A percentile compares a stretch with the other conserved stretches of the same genome.
phyloP scores from a whole-genome alignment of 2,797 vertebrate genomes.

The Spinibarbus caldwelli region DNA sequence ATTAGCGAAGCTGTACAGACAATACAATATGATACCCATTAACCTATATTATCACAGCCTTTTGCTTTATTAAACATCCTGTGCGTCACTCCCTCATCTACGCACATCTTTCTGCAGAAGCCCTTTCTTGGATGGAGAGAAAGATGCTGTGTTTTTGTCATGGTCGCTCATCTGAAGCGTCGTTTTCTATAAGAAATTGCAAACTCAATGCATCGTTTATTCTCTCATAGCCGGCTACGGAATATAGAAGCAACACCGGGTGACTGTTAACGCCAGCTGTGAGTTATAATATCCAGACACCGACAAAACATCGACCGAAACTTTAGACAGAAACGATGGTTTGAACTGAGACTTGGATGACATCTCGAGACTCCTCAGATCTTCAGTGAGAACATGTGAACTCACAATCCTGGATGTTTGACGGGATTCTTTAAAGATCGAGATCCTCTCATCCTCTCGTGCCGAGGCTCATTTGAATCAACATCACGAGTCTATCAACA shows the following conservation, averaged over 20 bases:
- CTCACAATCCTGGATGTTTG: constrained; percentile 26
- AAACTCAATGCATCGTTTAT: background rate
- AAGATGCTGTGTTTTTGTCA: constrained; percentile 28
- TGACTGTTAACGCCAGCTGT: constrained; percentile 38
- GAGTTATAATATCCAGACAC: constrained; percentile 15
- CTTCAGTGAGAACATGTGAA: constrained; percentile 18
- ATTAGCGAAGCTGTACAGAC: background rate
- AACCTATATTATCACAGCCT: constrained; percentile 35
- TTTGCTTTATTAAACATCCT: constrained; percentile 41
- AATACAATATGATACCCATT: constrained; percentile 16
- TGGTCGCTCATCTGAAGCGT: background rate
- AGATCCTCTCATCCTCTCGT: constrained; percentile 25
- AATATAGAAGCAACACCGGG: background rate
- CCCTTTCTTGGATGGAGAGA: constrained; percentile 12
- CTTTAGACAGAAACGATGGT: constrained; percentile 55
- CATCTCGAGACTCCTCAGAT: background rate
- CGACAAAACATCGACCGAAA: constrained; percentile 48
- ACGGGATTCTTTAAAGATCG: constrained; percentile 38
- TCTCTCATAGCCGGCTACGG: background rate
- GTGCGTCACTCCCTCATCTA: constrained; percentile 61
- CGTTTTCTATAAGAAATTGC: background rate
- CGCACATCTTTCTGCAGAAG: constrained; percentile 46
- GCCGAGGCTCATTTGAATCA: constrained; percentile 9
- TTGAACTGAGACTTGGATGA: constrained; percentile 6
- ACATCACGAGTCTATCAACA: constrained; percentile 2